These are phyloP conservation scores for Bradypodion pumilum DNA, from an alignment of 2,797 vertebrate genomes.

Conservation along the genomic window DNA sequence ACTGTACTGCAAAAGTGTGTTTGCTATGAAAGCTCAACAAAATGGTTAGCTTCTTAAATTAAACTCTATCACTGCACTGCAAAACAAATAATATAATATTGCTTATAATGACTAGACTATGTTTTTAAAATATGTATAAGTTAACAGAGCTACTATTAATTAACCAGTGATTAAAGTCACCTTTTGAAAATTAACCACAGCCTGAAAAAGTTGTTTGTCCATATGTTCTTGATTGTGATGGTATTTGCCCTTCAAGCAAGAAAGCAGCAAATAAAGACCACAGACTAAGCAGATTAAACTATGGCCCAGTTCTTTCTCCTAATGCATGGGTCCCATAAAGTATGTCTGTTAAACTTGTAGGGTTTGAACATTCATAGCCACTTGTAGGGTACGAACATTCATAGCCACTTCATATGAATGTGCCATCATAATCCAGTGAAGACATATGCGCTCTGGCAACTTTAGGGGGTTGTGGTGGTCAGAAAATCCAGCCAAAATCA, in stretches of 20 bases:
- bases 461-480: too few species aligned
- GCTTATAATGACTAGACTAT: conserved; percentile 80
- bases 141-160: conserved; percentile 88
- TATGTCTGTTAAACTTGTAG: conserved; percentile 7
- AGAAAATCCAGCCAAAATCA: not conserved
- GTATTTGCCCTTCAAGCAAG: conserved; percentile 76
- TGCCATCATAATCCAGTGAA: not conserved
- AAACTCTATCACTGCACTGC: conserved; percentile 70
- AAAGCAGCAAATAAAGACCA: conserved; percentile 72
- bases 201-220: conserved; percentile 81
- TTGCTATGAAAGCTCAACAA: conserved; percentile 38
- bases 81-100: conserved; percentile 81
- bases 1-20: not conserved
- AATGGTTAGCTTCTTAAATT: conserved; percentile 63
- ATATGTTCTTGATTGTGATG: conserved; percentile 79
- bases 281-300: conserved; percentile 67
- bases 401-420: not conserved
- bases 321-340: conserved; percentile 27
- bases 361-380: conserved; percentile 25
- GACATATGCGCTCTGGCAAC: not conserved
- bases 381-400: conserved; percentile 32
- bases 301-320: conserved; percentile 18
- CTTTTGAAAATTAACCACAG: conserved; percentile 86
- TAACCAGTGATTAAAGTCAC: conserved; percentile 89
- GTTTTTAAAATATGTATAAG: conserved; percentile 73